Evolutionary conservation across 2,113 vertebrate genomes (phyloP).

Genomic region (Carollia perspicillata): DNA sequence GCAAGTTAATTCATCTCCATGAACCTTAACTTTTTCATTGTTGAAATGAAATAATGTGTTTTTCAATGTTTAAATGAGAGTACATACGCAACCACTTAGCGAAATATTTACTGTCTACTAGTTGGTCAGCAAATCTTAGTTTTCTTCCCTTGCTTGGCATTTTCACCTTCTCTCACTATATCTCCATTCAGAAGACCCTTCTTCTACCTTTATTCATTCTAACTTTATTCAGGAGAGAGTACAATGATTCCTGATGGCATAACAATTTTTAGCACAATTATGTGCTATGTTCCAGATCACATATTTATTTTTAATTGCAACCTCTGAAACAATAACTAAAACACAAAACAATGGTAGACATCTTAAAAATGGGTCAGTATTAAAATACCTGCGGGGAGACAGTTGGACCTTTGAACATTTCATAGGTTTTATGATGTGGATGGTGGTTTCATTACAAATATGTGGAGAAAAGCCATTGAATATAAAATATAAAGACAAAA

Average conservation of each 20-base stretch:
- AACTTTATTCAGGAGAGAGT: neutral
- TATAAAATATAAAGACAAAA: neutral
- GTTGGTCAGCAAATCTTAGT: neutral
- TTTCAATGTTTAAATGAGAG: neutral
- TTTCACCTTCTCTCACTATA: neutral
- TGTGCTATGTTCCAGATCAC: neutral
- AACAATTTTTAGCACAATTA: neutral
- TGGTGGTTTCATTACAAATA: neutral
- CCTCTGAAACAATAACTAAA: neutral
- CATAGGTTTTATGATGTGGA: neutral
- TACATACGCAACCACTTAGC: neutral
- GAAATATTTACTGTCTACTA: neutral
- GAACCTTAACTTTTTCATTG: neutral
- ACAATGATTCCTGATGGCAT: neutral
- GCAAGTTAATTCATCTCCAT: neutral
- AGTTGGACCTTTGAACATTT: neutral
- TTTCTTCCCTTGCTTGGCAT: neutral
- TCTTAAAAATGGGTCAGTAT: neutral
- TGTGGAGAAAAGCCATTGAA: neutral
- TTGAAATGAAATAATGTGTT: neutral
- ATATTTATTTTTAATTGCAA: neutral
- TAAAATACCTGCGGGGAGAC: neutral
- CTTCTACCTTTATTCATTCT: neutral
- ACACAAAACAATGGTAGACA: neutral
- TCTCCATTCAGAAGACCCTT: neutral